Conservation (phyloP, 2,888 invertebrate genomes). For the Cordilura impudica region DNA sequence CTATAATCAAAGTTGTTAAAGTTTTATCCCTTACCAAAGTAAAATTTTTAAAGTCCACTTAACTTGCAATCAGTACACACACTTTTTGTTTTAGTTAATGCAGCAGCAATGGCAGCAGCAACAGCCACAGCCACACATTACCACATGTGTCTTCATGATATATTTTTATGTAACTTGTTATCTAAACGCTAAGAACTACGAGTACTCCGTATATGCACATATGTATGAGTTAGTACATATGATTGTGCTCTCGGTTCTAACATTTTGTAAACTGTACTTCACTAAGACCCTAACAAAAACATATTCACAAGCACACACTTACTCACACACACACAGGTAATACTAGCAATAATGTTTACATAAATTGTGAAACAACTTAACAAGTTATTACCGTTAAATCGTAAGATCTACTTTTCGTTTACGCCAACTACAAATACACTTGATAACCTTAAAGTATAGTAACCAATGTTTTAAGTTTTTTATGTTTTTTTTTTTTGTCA, state of each 20-base stretch:
- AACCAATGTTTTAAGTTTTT: slow-evolving; percentile 33
- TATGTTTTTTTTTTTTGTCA: neutral
- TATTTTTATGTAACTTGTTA: neutral
- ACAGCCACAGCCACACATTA: neutral
- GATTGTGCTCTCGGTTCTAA: neutral
- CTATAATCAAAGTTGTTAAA: slow-evolving; percentile 43
- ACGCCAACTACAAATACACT: slow-evolving; percentile 8
- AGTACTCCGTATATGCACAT: neutral
- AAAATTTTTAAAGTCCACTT: slow-evolving; percentile 52
- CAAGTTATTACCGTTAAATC: slow-evolving; percentile 64
- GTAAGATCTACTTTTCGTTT: slow-evolving; percentile 31
- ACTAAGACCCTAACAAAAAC: neutral
- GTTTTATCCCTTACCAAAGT: slow-evolving; percentile 39
- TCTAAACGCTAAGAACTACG: neutral
- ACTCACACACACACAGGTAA: slow-evolving; percentile 27
- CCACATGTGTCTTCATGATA: slow-evolving; percentile 13
- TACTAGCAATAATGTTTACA: slow-evolving; percentile 62
- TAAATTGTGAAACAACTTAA: slow-evolving; percentile 62
- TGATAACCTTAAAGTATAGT: neutral
- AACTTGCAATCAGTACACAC: slow-evolving; percentile 32
- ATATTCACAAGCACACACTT: neutral
- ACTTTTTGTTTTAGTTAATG: neutral
- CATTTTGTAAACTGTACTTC: slow-evolving; percentile 1
- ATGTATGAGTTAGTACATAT: neutral
- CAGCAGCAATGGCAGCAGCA: neutral